Percentiles rank a stretch among this genome's conserved stretches.
These are phyloP conservation scores for Ophion ellenae DNA, from an alignment of 2,888 invertebrate species.

Conservation along the genomic window DNA sequence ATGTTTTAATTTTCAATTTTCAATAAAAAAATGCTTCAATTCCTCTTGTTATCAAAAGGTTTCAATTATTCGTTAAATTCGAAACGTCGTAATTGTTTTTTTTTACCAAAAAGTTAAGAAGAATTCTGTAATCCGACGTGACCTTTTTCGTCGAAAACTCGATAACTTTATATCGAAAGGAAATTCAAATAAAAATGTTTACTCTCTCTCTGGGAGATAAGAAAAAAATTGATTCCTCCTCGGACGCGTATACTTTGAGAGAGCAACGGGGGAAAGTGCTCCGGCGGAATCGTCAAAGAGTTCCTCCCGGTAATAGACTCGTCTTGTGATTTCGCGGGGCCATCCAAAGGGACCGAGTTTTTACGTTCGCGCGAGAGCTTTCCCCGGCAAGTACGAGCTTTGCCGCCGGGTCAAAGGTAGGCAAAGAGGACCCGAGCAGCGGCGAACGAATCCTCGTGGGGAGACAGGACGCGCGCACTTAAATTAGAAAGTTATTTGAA, in stretches of 20 bases:
- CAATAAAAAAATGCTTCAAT: too few species aligned
- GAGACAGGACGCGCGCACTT: background rate
- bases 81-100: too few species aligned
- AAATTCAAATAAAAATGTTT: background rate
- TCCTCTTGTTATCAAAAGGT: too few species aligned
- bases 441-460: slow-evolving; percentile 29
- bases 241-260: background rate
- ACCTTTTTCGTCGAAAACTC: background rate
- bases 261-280: slow-evolving; percentile 8
- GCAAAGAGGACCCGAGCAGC: slow-evolving; percentile 36
- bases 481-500: slow-evolving; percentile 39
- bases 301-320: slow-evolving; percentile 4
- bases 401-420: slow-evolving; percentile 45
- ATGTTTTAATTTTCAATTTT: too few species aligned
- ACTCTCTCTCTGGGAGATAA: background rate
- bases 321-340: slow-evolving; percentile 26
- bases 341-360: slow-evolving; percentile 21
- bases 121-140: too few species aligned
- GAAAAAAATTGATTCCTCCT: slow-evolving; percentile 19
- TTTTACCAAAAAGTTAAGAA: too few species aligned
- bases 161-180: background rate
- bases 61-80: too few species aligned
- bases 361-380: slow-evolving; percentile 36
- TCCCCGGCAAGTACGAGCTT: slow-evolving; percentile 36
- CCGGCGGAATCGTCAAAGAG: slow-evolving; percentile 45